Evolutionary conservation across 1,140 invertebrate genomes (phyloP), one percentile per base, ranked within the genome.

Genomic region (Scaptomyza hsui): DNA sequence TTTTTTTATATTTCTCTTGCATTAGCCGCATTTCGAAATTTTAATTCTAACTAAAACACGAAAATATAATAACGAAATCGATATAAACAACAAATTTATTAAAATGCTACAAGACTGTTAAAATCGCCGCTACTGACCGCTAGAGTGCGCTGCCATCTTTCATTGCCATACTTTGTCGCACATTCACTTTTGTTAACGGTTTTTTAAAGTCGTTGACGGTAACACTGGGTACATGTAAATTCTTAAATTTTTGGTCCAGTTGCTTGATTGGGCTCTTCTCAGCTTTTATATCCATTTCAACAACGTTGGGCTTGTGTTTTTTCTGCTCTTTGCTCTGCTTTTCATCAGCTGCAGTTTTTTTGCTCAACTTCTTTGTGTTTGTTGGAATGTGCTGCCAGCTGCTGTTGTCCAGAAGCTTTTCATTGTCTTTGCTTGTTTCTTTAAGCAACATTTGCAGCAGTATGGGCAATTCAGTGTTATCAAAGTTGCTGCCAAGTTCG

Each of bases 401-500:
- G 10, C 7, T 16, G 0, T 7, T 12, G 13, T 41, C 13, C 10
- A 55, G 13, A n/a, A 55, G 12, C 13, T 2, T 1, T 1, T 42
- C 10, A 39, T 55, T 15, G 4, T 41, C 21, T 1, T n/a, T 26
- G 4, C 24, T 24, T 3, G 21, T 21, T 16, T 55, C 52, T 10
- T 55, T 42, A 4, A 55, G 9, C 24, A 57, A 2, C 41, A 60
- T 37, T 15, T 60, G 29, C 29, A 47, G 12, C 21, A 60, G 26
- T 1, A 47, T 12, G 4, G 42, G 57, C 29, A 60, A 12, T 13
- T 48, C 16, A 1, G 12, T 7, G 19, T 60, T 19, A 5, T 1
- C 12, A 5, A 29, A 42, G 16, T 29, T 42, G 4, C 10, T 4
- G 10, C 39, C 42, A 7, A 57, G 21, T 12, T 57, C 39, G 1